phyloP scores from a whole-genome alignment of 2,888 invertebrate genomes.

The Bhutanitis thaidina region DNA sequence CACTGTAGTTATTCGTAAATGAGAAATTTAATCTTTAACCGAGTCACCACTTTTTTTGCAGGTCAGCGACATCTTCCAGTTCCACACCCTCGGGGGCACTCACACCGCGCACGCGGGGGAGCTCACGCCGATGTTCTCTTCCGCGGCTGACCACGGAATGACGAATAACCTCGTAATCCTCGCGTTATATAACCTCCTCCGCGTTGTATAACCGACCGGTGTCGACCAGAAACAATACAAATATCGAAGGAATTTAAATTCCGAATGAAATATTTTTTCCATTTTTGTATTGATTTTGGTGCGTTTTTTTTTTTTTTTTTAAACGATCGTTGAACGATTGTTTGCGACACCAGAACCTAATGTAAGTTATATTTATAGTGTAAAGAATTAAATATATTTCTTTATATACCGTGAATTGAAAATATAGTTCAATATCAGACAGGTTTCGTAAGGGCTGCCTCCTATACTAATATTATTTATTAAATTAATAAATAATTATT shows the following conservation, averaged over 20 bases:
- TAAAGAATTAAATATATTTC: too few species aligned
- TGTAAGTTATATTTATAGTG: background rate
- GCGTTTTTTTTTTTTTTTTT: background rate
- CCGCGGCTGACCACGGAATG: slow-evolving; percentile 40
- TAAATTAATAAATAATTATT: too few species aligned
- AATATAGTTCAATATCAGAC: too few species aligned
- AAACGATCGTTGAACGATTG: slow-evolving; percentile 10
- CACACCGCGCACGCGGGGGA: slow-evolving; percentile 70
- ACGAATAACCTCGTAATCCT: slow-evolving; percentile 27
- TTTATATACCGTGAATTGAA: too few species aligned
- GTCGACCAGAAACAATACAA: slow-evolving; percentile 30
- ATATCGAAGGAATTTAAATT: slow-evolving; percentile 6
- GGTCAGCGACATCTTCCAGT: slow-evolving; percentile 87
- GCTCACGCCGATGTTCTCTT: slow-evolving; percentile 55
- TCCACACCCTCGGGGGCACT: slow-evolving; percentile 83
- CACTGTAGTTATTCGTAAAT: too few species aligned
- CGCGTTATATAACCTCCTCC: slow-evolving; percentile 42
- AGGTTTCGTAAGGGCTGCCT: too few species aligned
- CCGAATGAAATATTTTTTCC: slow-evolving; percentile 26
- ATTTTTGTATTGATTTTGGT: slow-evolving; percentile 14
- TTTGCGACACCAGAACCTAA: background rate
- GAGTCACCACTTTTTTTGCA: slow-evolving; percentile 41
- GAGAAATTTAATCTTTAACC: too few species aligned
- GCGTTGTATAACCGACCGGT: slow-evolving; percentile 34
- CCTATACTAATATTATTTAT: too few species aligned